These are phyloP conservation scores for Rhyacophila brunnea DNA, from an alignment of 1,140 invertebrate species.

Conservation along the genomic window DNA sequence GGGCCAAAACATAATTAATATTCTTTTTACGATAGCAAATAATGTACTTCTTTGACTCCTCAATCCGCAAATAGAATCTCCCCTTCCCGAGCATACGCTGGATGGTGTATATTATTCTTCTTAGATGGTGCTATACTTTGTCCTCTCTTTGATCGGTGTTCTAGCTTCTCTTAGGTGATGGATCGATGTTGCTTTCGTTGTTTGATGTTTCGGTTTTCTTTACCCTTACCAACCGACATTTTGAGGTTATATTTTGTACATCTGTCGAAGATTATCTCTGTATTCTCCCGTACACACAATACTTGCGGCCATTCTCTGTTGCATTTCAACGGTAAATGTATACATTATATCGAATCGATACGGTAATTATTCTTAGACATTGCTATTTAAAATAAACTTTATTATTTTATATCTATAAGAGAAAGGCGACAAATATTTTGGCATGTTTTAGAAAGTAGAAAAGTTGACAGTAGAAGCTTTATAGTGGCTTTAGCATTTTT, in stretches of 20 bases:
- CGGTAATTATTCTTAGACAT: not conserved
- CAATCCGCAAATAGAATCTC: no score
- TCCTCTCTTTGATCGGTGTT: slow-evolving; percentile 28
- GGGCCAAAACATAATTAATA: no score
- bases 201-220: slow-evolving; percentile 21
- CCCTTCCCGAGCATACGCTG: no score
- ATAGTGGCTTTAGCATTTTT: slow-evolving; percentile 24
- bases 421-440: slow-evolving; percentile 31
- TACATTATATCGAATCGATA: not conserved
- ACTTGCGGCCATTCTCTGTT: slow-evolving; percentile 25
- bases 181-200: slow-evolving; percentile 32
- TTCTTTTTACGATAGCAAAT: no score
- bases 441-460: slow-evolving; percentile 20
- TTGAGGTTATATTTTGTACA: not conserved
- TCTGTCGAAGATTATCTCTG: slow-evolving; percentile 5
- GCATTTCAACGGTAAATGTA: not conserved
- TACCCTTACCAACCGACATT: slow-evolving; percentile 1
- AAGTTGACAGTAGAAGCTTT: slow-evolving; percentile 22
- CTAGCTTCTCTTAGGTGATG: slow-evolving; percentile 30
- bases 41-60: no score
- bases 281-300: slow-evolving; percentile 11
- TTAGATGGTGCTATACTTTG: slow-evolving; percentile 24
- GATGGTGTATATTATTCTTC: slow-evolving; percentile 6
- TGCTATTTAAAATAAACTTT: not conserved
- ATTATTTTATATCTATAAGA: slow-evolving; percentile 9